phyloP scores from a whole-genome alignment of 2,113 vertebrate genomes.

The Sylvilagus bachmani region DNA sequence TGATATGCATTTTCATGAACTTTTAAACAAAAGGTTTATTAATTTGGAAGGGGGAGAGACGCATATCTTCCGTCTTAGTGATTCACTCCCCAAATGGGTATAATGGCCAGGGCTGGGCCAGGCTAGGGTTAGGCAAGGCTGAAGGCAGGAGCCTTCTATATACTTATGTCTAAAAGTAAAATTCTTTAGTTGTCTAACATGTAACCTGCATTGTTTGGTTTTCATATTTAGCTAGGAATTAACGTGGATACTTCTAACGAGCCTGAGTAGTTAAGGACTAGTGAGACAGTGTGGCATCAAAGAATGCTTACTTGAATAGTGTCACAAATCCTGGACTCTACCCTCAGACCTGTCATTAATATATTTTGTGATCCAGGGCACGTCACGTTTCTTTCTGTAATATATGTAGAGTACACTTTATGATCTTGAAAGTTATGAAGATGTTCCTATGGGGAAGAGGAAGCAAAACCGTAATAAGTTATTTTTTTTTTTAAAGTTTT shows the following conservation, averaged over 20 bases:
- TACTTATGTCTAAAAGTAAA: slow-evolving; percentile 52
- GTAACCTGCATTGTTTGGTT: slow-evolving; percentile 62
- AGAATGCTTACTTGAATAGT: slow-evolving; percentile 30
- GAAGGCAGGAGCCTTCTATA: neutral
- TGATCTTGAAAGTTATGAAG: slow-evolving; percentile 55
- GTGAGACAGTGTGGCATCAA: neutral
- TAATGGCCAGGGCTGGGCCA: too few species aligned
- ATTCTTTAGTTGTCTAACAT: slow-evolving; percentile 26
- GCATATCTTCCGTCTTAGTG: too few species aligned
- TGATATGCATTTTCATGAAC: too few species aligned
- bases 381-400: slow-evolving; percentile 58
- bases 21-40: too few species aligned
- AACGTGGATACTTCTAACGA: slow-evolving; percentile 42
- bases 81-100: too few species aligned
- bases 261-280: slow-evolving; percentile 42
- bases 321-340: neutral
- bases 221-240: slow-evolving; percentile 66
- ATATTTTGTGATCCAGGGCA: slow-evolving; percentile 26
- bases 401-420: slow-evolving; percentile 27
- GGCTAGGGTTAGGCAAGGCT: too few species aligned
- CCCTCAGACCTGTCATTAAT: neutral
- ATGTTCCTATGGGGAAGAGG: slow-evolving; percentile 30
- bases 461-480: slow-evolving; percentile 53
- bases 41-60: too few species aligned
- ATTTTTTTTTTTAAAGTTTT: slow-evolving; percentile 25